phyloP scores from a whole-genome alignment of 2,797 vertebrate species.

The Peromyscus attwateri region DNA sequence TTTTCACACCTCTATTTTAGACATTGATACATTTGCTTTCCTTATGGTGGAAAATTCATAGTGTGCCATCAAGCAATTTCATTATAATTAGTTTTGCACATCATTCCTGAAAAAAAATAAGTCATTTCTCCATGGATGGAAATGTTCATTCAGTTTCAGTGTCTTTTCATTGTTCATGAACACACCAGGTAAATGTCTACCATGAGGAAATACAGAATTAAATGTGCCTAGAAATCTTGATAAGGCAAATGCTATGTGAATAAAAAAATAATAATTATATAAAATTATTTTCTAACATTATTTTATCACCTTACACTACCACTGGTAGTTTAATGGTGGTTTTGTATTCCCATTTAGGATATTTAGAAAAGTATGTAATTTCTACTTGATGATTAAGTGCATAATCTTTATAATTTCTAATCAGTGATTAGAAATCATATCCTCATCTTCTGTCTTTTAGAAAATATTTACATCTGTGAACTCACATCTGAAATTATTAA shows the following conservation, averaged over 20 bases:
- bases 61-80: neutral
- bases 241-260: neutral
- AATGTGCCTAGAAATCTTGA: neutral
- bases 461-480: conserved; percentile 35
- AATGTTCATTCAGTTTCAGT: neutral
- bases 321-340: neutral
- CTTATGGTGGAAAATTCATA: neutral
- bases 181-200: neutral
- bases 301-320: neutral
- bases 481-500: neutral
- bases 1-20: neutral
- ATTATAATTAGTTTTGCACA: neutral
- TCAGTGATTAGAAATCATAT: neutral
- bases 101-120: neutral
- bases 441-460: neutral
- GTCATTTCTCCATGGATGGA: neutral
- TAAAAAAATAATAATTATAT: neutral
- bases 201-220: neutral
- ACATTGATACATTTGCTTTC: neutral
- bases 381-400: neutral
- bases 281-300: neutral
- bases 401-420: conserved; percentile 19
- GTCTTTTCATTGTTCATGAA: neutral
- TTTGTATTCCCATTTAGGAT: neutral
- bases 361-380: neutral